A percentile compares a stretch with the other conserved stretches of the same genome.
These are phyloP conservation scores for Amphilophus citrinellus DNA, from an alignment of 2,113 vertebrate species.

Conservation along the genomic window DNA sequence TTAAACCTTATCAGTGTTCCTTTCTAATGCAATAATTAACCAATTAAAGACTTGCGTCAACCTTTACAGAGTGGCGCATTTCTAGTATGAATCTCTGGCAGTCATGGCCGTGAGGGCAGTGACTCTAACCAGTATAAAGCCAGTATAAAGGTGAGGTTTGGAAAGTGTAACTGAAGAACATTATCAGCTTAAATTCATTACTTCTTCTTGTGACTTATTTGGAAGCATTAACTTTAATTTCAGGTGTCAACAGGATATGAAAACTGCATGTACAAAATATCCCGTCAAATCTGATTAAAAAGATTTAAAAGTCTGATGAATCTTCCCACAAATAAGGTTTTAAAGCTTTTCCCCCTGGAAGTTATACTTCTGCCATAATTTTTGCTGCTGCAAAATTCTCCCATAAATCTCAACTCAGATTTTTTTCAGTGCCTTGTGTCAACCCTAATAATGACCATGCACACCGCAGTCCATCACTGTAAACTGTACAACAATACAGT, in stretches of 20 bases:
- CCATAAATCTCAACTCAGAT: no score
- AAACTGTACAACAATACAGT: not conserved
- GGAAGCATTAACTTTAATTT: not conserved
- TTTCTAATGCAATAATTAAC: constrained; percentile 52
- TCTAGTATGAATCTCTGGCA: not conserved
- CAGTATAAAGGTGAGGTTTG: not conserved
- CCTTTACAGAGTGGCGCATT: not conserved
- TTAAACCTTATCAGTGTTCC: constrained; percentile 47
- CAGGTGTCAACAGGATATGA: not conserved
- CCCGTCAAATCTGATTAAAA: no score
- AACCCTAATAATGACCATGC: not conserved
- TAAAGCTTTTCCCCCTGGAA: not conserved
- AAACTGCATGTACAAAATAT: no score
- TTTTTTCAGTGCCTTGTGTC: not conserved
- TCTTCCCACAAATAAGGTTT: no score
- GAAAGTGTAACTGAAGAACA: not conserved
- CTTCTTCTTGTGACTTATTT: not conserved
- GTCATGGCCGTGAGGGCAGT: not conserved
- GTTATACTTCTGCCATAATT: not conserved
- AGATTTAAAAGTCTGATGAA: no score
- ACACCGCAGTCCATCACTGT: not conserved
- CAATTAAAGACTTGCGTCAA: not conserved
- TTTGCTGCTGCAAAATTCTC: not conserved
- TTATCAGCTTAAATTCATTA: not conserved
- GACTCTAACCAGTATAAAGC: not conserved